Conservation (phyloP, 2,113 vertebrate species). For the Neotragus pygmaeus region DNA sequence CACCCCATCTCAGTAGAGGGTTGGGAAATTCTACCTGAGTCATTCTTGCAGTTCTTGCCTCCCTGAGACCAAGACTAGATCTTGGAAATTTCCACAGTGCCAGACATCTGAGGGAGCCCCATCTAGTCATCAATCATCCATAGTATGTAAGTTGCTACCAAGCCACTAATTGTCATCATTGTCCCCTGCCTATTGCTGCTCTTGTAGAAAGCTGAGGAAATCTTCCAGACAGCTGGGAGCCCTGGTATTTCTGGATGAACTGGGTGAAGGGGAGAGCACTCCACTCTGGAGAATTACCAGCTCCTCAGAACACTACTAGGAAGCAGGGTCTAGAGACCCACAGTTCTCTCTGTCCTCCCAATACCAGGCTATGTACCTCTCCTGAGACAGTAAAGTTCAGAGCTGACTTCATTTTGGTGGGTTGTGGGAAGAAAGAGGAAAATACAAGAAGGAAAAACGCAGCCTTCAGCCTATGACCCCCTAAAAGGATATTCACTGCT, state of each 20-base stretch:
- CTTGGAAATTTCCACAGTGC: constrained; percentile 32
- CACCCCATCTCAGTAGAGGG: background rate
- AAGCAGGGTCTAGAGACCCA: background rate
- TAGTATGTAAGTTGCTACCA: background rate
- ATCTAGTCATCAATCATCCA: background rate
- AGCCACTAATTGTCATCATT: background rate
- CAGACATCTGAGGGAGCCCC: background rate
- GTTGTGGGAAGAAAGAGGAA: background rate
- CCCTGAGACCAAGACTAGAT: background rate
- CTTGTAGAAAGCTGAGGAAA: background rate
- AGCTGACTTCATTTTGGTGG: background rate
- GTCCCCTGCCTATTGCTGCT: background rate
- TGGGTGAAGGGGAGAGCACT: background rate
- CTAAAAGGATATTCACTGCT: background rate
- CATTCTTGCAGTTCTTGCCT: constrained; percentile 30
- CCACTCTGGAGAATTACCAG: background rate
- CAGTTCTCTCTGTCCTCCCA: background rate
- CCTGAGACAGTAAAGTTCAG: background rate
- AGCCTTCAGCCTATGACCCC: background rate
- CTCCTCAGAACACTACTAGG: background rate
- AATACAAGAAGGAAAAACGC: background rate
- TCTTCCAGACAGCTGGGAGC: background rate
- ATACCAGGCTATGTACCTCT: background rate
- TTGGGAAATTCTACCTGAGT: constrained; percentile 45
- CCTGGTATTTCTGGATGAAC: background rate